Conservation (phyloP, 2,113 vertebrate genomes). For the Heptranchias perlo region DNA sequence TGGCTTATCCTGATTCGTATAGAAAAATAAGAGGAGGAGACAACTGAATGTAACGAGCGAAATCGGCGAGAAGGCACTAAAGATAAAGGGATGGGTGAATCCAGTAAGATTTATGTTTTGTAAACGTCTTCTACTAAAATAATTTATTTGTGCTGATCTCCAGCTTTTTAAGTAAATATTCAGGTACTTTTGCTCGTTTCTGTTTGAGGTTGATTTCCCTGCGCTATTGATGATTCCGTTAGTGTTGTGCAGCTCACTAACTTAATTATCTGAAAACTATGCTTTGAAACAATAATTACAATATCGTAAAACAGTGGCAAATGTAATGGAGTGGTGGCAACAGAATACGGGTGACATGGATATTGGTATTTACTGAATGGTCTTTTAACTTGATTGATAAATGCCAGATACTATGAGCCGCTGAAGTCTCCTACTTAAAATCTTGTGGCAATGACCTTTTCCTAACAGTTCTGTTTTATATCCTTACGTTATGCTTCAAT, state of each 20-base stretch:
- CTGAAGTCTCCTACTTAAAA: no score
- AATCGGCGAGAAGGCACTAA: background rate
- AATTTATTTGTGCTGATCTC: background rate
- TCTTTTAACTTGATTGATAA: no score
- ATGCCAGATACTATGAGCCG: no score
- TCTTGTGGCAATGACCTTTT: no score
- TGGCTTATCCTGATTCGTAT: background rate
- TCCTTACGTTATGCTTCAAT: no score
- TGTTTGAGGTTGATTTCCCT: background rate
- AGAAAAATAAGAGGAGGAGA: background rate
- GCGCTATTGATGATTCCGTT: no score
- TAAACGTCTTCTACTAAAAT: no score
- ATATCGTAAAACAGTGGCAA: background rate
- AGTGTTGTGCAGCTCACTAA: no score
- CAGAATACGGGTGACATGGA: no score
- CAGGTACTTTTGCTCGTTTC: background rate
- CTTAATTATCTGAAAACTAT: background rate
- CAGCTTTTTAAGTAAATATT: background rate
- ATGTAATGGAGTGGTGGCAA: no score
- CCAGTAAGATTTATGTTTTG: background rate
- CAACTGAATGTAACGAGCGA: background rate
- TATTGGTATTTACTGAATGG: no score
- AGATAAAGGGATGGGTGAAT: background rate
- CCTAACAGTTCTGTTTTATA: no score
- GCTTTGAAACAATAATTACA: background rate